Conservation (phyloP, 2,888 invertebrate species). For the Pseudeuparius sepicola region DNA sequence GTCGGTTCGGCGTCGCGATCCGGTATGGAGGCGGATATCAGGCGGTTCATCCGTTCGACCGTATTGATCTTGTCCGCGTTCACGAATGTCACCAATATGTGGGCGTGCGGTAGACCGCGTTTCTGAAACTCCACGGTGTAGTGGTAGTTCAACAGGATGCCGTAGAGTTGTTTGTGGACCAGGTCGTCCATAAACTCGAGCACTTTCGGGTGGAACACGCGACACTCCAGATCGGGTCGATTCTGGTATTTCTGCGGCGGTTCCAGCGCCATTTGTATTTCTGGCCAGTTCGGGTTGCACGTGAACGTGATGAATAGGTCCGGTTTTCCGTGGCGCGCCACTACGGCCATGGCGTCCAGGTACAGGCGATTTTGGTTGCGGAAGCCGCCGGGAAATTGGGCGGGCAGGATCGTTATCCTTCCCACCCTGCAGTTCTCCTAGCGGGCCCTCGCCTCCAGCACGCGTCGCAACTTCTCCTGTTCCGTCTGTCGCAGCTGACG, state of each 20-base stretch:
- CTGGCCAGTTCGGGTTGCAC: constrained; percentile 21
- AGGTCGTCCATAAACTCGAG: constrained; percentile 16
- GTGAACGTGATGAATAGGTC: constrained; percentile 19
- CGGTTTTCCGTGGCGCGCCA: constrained; percentile 15
- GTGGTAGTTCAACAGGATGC: constrained; percentile 11
- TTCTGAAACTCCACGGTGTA: constrained; percentile 18
- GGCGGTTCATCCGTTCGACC: not conserved
- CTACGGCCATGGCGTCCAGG: constrained; percentile 9
- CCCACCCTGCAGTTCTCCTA: constrained; percentile 8
- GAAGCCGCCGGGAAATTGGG: constrained; percentile 1
- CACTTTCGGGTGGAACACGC: constrained; percentile 13
- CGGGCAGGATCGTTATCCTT: constrained; percentile 9
- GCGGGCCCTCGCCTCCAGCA: not conserved
- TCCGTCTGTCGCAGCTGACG: not conserved
- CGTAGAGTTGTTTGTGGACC: constrained; percentile 12
- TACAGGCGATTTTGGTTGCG: constrained; percentile 7
- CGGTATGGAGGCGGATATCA: constrained; percentile 7
- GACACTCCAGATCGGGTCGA: constrained; percentile 14
- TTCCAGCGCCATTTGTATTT: constrained; percentile 11
- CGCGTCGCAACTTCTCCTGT: too few species aligned
- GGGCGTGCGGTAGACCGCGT: constrained; percentile 15
- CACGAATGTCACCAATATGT: constrained; percentile 12
- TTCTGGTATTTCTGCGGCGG: constrained; percentile 7
- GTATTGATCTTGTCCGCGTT: constrained; percentile 9
- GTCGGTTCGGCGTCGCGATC: constrained; percentile 4